Evolutionary conservation across 2,888 invertebrate genomes (phyloP).

Genomic region (Tipula vernalis): DNA sequence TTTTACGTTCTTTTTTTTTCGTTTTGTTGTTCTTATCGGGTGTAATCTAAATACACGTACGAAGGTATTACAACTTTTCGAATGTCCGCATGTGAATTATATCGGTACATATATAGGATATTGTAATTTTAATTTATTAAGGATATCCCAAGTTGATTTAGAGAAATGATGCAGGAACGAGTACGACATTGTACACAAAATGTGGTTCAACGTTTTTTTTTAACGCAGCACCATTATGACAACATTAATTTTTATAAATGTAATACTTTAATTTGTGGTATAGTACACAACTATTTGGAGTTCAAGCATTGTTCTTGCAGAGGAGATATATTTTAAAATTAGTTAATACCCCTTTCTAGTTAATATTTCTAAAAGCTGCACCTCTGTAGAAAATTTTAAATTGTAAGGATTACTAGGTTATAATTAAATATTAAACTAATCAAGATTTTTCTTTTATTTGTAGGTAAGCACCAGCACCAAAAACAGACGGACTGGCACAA

Average conservation of each 20-base stretch:
- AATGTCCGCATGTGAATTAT: neutral
- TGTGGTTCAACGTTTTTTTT: neutral
- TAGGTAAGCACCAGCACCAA: neutral
- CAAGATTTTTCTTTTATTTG: neutral
- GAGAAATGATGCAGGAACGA: neutral
- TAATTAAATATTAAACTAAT: neutral
- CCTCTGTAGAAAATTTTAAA: too few species aligned
- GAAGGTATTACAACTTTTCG: neutral
- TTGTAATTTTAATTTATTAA: neutral
- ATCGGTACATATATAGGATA: neutral
- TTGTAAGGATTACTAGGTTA: neutral
- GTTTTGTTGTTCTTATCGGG: neutral
- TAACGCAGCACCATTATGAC: too few species aligned
- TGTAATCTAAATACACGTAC: neutral
- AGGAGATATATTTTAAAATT: too few species aligned
- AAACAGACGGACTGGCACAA: neutral
- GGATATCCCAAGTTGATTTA: neutral
- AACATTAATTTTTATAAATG: too few species aligned
- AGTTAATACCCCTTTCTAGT: too few species aligned
- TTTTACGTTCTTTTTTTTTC: neutral
- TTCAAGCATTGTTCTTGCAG: too few species aligned
- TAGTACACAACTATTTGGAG: too few species aligned
- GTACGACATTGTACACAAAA: neutral
- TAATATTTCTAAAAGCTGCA: too few species aligned
- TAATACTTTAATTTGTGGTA: too few species aligned